Base-by-base conservation (phyloP, 2,113 vertebrate genomes). In the Erpornis zantholeuca region DNA sequence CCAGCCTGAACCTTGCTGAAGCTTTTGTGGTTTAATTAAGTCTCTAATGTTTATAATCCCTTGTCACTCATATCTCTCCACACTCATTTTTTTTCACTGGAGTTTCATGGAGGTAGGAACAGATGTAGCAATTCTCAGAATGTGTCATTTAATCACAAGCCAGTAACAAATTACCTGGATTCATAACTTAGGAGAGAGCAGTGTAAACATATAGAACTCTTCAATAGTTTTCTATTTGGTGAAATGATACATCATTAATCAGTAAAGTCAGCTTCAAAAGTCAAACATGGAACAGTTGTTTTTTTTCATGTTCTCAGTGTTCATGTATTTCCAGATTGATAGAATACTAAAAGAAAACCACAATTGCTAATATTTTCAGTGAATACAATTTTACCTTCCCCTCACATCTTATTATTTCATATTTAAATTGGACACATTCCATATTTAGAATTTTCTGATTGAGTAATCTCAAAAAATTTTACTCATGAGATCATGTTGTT, bases 21-120 rank as follows among this genome's bases (percentile, higher is more conserved):
- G 54, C 15, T 84, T 92, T 33, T 76, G n/a, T 63, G 61, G 25
- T 84, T 93, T 96, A 96, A 96, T 92, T 91, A 96, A 89, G 28
- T 59, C 44, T 93, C 69, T 85, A 56, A 87, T 10, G 6, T 79
- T 90, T 87, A 79, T 91, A 93, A 90, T 70, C 52, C 64, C 31
- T 63, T 92, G 83, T 73, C 64, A 77, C 29, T 92, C 59, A 40
- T 80, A 72, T 33, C 63, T 78, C 64, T 78, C 33, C 47, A 59
- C 42, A 15, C 7, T 90, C n/a, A 40, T n/a, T 72, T 77, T 24
- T 81, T 83, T 81, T 60, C 31, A 33, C 25, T 70, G 44, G 35
- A 50, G 33, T 66, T 95, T 83, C 52, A 66, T 22, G 56, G 16
- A 75, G 38, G 35, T 25, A 25, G 50, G 29, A 82, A 64, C 57